Conservation (phyloP, 2,113 vertebrate species). For the Poeciliopsis turrubarensis region DNA sequence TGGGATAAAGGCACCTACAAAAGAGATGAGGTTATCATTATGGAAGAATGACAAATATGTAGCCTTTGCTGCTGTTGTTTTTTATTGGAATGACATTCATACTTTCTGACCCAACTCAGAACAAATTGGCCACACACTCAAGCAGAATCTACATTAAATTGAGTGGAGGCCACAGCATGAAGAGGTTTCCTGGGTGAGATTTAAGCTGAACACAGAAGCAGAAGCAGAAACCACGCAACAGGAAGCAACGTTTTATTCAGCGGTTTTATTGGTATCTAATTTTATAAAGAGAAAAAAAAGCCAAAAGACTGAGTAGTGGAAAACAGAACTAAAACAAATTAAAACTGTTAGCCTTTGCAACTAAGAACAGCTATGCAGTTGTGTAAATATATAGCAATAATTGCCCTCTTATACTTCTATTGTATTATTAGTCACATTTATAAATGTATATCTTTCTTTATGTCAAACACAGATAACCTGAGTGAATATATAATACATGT, state of each 20-base stretch:
- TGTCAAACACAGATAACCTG: neutral
- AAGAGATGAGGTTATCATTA: neutral
- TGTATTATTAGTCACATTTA: neutral
- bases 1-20: conserved; percentile 91
- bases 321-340: neutral
- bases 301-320: too few relatives aligned
- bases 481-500: neutral
- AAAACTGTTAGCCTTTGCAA: neutral
- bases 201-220: neutral
- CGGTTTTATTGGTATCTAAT: neutral
- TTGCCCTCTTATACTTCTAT: neutral
- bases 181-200: neutral
- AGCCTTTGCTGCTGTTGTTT: neutral
- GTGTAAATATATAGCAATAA: neutral
- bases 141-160: neutral
- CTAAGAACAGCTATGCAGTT: neutral
- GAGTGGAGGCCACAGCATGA: neutral
- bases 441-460: neutral
- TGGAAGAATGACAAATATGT: neutral
- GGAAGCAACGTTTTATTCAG: neutral
- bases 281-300: too few relatives aligned
- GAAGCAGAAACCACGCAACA: neutral
- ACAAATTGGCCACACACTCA: neutral
- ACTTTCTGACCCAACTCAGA: neutral
- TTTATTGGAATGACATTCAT: neutral